These are phyloP conservation scores for Crotalus horridus DNA, from an alignment of 2,113 vertebrate species.

Conservation along the genomic window DNA sequence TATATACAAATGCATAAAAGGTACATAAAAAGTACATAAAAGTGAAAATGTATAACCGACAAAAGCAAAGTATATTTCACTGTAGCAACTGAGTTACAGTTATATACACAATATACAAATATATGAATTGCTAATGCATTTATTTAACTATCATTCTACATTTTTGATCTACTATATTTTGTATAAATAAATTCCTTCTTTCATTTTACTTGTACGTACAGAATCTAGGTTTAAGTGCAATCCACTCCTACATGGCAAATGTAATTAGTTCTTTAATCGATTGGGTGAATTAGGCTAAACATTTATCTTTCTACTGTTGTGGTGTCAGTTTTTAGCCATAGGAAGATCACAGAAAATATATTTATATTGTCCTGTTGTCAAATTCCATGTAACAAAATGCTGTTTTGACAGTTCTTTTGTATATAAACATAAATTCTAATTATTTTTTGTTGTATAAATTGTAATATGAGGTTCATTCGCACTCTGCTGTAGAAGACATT, in stretches of 20 bases:
- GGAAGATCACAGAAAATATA: background rate
- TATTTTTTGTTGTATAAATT: background rate
- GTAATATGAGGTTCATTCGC: background rate
- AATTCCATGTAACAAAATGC: background rate
- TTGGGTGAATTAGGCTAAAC: background rate
- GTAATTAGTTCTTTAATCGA: background rate
- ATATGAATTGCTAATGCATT: background rate
- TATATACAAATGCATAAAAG: background rate
- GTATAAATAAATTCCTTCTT: background rate
- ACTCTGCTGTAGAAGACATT: background rate
- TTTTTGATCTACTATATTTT: background rate
- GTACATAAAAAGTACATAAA: background rate
- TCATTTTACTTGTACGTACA: background rate
- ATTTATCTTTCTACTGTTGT: background rate
- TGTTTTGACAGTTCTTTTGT: background rate
- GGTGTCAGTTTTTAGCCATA: background rate
- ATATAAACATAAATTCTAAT: background rate
- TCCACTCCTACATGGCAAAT: background rate
- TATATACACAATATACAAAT: background rate
- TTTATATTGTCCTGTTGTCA: background rate
- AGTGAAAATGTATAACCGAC: background rate
- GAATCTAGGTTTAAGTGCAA: background rate
- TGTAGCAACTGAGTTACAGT: background rate
- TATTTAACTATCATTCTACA: background rate
- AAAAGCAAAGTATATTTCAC: background rate